Evolutionary conservation across 2,888 invertebrate genomes (phyloP).

Genomic region (Linnaemya tessellans): DNA sequence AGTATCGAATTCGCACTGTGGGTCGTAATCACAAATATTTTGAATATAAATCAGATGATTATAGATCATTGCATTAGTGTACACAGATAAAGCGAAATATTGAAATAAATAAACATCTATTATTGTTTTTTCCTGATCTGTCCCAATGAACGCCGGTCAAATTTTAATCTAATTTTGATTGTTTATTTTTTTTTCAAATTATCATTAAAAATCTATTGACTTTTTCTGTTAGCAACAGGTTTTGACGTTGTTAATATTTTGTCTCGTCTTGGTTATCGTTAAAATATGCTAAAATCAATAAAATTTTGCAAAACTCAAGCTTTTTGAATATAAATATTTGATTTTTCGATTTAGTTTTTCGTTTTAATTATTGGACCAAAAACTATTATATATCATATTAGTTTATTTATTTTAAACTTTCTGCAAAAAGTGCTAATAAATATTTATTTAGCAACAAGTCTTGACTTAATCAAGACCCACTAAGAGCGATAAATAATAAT

Average conservation of each 20-base stretch:
- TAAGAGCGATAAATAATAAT: not conserved
- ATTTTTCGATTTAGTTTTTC: not conserved
- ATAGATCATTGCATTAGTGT: too few species aligned
- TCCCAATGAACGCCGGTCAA: too few species aligned
- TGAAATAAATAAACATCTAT: too few species aligned
- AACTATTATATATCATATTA: too few species aligned
- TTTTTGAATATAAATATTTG: constrained; percentile 9
- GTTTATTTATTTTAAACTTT: not conserved
- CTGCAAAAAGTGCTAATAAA: constrained; percentile 48
- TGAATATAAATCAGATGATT: too few species aligned
- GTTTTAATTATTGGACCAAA: not conserved
- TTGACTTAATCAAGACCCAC: not conserved
- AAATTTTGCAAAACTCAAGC: not conserved
- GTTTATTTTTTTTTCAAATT: constrained; percentile 1
- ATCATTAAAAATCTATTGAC: not conserved
- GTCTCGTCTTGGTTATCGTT: not conserved
- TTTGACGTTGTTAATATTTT: not conserved
- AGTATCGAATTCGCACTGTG: too few species aligned
- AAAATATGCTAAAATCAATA: not conserved
- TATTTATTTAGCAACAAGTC: constrained; percentile 4
- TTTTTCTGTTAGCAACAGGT: not conserved
- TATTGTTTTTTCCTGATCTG: too few species aligned
- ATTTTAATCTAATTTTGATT: not conserved
- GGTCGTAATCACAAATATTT: too few species aligned
- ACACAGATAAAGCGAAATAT: too few species aligned